A percentile compares a stretch with the other conserved stretches of the same genome.
Evolutionary conservation across 1,140 invertebrate species (phyloP).

Genomic region (Lepidurus couesii): DNA sequence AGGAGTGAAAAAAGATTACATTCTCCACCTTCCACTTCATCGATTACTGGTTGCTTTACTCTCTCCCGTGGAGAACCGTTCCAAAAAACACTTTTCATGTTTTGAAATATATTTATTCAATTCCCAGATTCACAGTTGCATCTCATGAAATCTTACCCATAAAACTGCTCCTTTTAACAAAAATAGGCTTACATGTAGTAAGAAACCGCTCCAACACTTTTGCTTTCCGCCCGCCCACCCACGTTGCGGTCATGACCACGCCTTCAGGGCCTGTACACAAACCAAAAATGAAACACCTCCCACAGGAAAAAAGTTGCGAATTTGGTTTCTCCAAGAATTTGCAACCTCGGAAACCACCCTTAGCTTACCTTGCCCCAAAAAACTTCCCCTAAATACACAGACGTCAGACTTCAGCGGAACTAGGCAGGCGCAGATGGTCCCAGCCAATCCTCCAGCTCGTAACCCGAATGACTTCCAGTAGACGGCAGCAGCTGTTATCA

Average conservation of each 20-base stretch:
- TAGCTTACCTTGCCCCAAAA: constrained; percentile 20
- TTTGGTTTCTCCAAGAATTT: background rate
- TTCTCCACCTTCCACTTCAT: too few relatives aligned
- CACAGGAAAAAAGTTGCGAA: background rate
- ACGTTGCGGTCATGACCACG: constrained; percentile 16
- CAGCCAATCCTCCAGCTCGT: background rate
- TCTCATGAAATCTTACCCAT: background rate
- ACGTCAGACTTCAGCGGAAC: background rate
- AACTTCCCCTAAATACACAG: background rate
- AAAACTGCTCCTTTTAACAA: background rate
- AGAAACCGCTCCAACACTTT: background rate
- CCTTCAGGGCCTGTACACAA: constrained; percentile 20
- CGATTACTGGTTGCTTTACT: too few relatives aligned
- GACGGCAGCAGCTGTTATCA: background rate
- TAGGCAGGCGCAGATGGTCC: background rate
- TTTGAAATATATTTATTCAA: constrained; percentile 10
- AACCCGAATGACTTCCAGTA: background rate
- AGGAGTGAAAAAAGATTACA: too few relatives aligned
- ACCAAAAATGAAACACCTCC: constrained; percentile 10
- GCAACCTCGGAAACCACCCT: background rate
- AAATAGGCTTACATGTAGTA: constrained; percentile 1
- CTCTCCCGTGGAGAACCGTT: too few relatives aligned
- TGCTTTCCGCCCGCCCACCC: constrained; percentile 3
- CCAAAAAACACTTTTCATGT: too few relatives aligned
- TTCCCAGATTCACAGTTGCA: background rate